Conservation (phyloP, 2,113 vertebrate species). For the Copsychus sechellarum region DNA sequence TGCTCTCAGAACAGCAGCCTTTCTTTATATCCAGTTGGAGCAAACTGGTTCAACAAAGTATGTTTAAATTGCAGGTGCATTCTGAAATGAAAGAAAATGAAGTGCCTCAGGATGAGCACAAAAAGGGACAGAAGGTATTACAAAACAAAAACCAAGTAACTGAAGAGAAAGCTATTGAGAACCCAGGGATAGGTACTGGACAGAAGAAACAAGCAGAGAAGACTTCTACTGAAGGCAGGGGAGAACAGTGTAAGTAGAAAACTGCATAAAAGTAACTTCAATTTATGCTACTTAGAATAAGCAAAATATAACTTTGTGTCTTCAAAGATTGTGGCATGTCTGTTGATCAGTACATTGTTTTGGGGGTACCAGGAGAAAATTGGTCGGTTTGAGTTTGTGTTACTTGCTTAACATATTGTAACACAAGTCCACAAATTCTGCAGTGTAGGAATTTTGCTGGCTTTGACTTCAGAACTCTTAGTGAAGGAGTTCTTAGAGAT, state of each 20-base stretch:
- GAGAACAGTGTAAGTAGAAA: background rate
- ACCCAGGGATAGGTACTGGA: background rate
- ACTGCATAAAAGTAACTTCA: background rate
- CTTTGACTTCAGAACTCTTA: background rate
- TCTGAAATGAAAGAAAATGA: constrained; percentile 54
- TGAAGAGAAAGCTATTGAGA: background rate
- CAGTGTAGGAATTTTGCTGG: background rate
- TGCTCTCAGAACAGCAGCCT: background rate
- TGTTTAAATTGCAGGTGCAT: constrained; percentile 45
- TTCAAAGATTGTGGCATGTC: background rate
- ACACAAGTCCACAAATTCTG: background rate
- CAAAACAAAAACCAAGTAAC: background rate
- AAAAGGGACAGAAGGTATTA: background rate
- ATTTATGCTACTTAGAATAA: background rate
- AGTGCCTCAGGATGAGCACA: background rate
- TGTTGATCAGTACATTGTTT: background rate
- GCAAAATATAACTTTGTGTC: background rate
- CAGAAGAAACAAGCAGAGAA: background rate
- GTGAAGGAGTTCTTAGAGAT: background rate
- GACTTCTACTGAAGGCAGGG: background rate
- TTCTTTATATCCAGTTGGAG: background rate
- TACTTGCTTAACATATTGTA: background rate
- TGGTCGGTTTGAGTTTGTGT: background rate
- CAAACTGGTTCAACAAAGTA: background rate
- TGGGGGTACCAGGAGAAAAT: background rate